These are phyloP conservation scores for Cottus gobio DNA, from an alignment of 2,113 vertebrate species.

Conservation along the genomic window DNA sequence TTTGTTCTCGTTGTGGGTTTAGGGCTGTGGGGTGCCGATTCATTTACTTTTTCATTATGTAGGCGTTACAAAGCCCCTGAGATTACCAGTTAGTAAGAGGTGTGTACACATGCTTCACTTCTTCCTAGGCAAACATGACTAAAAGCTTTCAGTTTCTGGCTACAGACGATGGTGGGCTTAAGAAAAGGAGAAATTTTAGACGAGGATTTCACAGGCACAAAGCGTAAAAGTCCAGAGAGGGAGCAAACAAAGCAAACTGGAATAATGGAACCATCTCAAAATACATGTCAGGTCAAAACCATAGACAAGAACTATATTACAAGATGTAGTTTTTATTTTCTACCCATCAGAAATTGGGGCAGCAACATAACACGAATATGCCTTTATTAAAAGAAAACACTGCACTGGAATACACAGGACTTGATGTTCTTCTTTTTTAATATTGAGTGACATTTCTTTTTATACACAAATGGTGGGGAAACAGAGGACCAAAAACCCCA, in stretches of 20 bases:
- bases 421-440: background rate
- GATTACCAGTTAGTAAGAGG: constrained; percentile 29
- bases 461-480: too few relatives aligned
- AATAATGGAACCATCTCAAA: constrained; percentile 1
- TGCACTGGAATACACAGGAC: background rate
- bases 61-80: constrained; percentile 52
- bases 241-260: background rate
- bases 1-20: constrained; percentile 49
- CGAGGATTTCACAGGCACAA: constrained; percentile 17
- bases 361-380: background rate
- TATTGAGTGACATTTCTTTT: background rate
- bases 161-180: background rate
- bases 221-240: constrained; percentile 15
- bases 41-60: constrained; percentile 57
- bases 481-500: background rate
- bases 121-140: constrained; percentile 4
- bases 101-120: constrained; percentile 14
- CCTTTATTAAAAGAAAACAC: background rate
- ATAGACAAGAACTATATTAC: background rate
- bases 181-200: constrained; percentile 27
- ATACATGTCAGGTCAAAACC: constrained; percentile 3
- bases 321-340: background rate
- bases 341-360: background rate
- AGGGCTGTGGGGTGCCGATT: constrained; percentile 40
- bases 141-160: constrained; percentile 27